These are phyloP conservation scores for Neolamprologus falcicula DNA, from an alignment of 2,113 vertebrate genomes.

Conservation along the genomic window DNA sequence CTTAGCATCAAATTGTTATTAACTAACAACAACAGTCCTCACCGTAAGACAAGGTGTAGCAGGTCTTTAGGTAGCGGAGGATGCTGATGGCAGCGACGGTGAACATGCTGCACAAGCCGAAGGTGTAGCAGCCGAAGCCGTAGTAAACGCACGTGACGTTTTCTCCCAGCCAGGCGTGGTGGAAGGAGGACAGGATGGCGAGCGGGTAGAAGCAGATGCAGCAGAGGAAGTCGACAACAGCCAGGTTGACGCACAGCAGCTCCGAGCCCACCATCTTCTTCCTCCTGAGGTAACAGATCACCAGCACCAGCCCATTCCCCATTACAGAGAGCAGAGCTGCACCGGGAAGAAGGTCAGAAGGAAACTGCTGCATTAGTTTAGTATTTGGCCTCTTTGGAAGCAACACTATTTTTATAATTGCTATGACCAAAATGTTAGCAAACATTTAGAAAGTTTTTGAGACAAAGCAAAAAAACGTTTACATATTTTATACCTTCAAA, in stretches of 20 bases:
- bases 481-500: neutral
- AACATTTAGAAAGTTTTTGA: neutral
- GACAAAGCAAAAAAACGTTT: neutral
- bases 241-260: constrained; percentile 66
- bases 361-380: neutral
- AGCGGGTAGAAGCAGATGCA: constrained; percentile 67
- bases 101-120: constrained; percentile 66
- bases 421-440: neutral
- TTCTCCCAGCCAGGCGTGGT: constrained; percentile 55
- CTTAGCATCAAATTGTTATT: neutral
- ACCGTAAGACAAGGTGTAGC: constrained; percentile 45
- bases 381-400: neutral
- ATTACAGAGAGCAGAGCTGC: constrained; percentile 56
- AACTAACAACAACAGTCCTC: neutral
- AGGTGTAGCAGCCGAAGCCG: constrained; percentile 60
- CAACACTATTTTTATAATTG: neutral
- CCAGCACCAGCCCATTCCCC: constrained; percentile 65
- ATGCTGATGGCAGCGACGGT: constrained; percentile 64
- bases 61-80: constrained; percentile 61
- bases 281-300: constrained; percentile 55
- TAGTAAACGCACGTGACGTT: constrained; percentile 53
- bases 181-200: constrained; percentile 64
- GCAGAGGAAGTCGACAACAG: constrained; percentile 60
- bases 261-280: constrained; percentile 57
- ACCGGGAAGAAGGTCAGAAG: neutral